Conservation (phyloP, 2,888 invertebrate genomes). For the Machimus rusticus region DNA sequence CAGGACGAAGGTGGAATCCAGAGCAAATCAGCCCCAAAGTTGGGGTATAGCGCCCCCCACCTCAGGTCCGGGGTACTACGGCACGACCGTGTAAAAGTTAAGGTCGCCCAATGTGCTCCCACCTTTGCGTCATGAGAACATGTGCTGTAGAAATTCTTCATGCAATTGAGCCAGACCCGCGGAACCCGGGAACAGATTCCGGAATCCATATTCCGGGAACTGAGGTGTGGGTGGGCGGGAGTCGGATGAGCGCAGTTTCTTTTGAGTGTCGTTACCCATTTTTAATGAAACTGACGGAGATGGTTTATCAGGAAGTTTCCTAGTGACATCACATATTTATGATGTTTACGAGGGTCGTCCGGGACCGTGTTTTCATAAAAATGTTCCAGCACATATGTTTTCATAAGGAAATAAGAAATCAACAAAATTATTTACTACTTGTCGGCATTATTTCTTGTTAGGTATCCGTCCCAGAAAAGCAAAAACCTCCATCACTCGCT, state of each 20-base stretch:
- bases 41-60: background rate
- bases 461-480: no score
- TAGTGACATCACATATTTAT: slow-evolving; percentile 2
- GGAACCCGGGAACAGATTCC: background rate
- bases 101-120: background rate
- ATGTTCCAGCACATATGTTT: background rate
- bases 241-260: background rate
- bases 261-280: background rate
- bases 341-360: background rate
- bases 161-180: background rate
- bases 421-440: no score
- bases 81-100: slow-evolving; percentile 2
- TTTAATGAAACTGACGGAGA: background rate
- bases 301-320: background rate
- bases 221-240: background rate
- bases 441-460: no score
- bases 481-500: no score
- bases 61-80: background rate
- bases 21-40: background rate
- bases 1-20: background rate
- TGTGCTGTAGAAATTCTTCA: background rate
- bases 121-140: background rate
- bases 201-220: background rate
- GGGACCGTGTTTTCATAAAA: background rate
- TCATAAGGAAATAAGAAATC: background rate